Evolutionary conservation across 2,113 vertebrate species (phyloP).

Genomic region (Pica pica): DNA sequence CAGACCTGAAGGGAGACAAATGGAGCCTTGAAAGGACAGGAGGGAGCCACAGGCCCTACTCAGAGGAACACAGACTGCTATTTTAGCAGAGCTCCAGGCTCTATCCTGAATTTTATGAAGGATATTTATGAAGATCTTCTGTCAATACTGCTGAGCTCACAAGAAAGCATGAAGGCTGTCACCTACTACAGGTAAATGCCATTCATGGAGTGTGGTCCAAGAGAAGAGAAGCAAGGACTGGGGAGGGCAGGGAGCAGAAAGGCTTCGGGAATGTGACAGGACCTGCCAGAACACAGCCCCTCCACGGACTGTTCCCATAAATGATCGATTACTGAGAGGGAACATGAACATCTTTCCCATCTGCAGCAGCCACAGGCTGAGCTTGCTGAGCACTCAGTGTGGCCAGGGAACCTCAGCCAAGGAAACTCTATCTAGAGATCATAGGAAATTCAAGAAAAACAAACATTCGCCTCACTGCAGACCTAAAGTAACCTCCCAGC

Average conservation of each 20-base stretch:
- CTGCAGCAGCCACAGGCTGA: neutral
- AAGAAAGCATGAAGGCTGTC: neutral
- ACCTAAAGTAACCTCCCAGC: neutral
- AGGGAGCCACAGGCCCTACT: neutral
- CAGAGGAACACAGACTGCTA: neutral
- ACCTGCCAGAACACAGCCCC: neutral
- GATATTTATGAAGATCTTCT: neutral
- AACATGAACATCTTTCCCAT: neutral
- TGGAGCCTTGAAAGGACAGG: neutral
- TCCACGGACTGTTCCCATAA: neutral
- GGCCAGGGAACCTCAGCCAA: neutral
- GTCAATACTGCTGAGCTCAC: neutral
- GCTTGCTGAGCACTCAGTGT: fast-evolving
- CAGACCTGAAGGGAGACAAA: neutral
- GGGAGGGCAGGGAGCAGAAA: neutral
- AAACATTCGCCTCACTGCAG: neutral
- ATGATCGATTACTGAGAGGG: neutral
- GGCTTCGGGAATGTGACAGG: neutral
- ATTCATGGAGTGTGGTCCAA: neutral
- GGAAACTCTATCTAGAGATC: neutral
- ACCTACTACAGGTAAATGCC: neutral
- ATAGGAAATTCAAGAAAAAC: neutral
- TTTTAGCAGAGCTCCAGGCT: neutral
- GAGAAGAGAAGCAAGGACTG: neutral
- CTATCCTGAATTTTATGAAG: neutral